A percentile compares a stretch with the other conserved stretches of the same genome.
These are phyloP conservation scores for Epizoanthus fatuus DNA, from an alignment of 92 coral and sea anemone species.

Conservation along the genomic window DNA sequence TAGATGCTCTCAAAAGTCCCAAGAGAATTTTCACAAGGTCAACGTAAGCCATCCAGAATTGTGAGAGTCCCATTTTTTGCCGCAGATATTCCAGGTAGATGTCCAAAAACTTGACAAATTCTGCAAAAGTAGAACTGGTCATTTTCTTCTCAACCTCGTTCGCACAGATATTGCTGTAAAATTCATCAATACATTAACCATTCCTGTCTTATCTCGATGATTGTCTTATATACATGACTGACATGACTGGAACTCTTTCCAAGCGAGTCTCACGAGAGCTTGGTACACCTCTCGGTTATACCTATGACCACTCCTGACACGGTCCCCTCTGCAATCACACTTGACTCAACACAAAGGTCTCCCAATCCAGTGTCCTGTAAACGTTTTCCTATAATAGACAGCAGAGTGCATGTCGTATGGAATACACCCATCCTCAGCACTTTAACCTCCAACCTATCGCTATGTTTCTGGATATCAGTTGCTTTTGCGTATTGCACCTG, in stretches of 20 bases:
- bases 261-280: constrained; percentile 31
- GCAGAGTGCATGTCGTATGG: constrained; percentile 51
- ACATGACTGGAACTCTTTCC: constrained; percentile 15
- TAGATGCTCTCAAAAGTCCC: too few relatives aligned
- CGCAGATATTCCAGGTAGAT: too few relatives aligned
- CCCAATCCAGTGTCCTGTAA: constrained; percentile 63
- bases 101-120: too few relatives aligned
- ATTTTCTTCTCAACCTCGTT: background rate
- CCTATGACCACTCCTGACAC: constrained; percentile 62
- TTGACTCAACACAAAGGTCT: constrained; percentile 19
- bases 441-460: constrained; percentile 36
- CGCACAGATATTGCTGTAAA: background rate
- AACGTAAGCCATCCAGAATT: too few relatives aligned
- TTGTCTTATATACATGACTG: constrained; percentile 23
- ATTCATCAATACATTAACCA: background rate
- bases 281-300: constrained; percentile 50
- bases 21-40: too few relatives aligned
- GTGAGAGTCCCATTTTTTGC: too few relatives aligned
- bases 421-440: constrained; percentile 63
- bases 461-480: constrained; percentile 44
- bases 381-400: constrained; percentile 59
- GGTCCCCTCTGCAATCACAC: constrained; percentile 72
- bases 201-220: constrained; percentile 21
- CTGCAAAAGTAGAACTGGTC: too few relatives aligned
- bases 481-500: constrained; percentile 63